Evolutionary conservation across 2,888 invertebrate species (phyloP).

Genomic region (Pandemis heparana): DNA sequence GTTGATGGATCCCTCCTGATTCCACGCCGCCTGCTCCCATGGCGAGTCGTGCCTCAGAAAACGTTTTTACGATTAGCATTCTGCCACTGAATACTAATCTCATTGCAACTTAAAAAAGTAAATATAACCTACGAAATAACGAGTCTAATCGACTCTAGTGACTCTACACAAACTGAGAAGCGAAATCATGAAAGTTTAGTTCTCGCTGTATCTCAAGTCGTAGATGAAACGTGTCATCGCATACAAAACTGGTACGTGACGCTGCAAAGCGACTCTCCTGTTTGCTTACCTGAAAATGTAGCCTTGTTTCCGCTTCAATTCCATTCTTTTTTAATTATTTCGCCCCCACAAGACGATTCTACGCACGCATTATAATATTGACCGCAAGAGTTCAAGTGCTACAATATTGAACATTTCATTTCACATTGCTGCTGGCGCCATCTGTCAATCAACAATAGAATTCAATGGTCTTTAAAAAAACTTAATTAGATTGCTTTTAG

Average conservation of each 20-base stretch:
- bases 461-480: conserved; percentile 78
- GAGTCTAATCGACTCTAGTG: neutral
- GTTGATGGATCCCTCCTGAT: conserved; percentile 82
- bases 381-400: conserved; percentile 54
- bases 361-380: conserved; percentile 45
- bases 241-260: conserved; percentile 58
- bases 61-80: conserved; percentile 63
- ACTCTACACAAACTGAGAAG: conserved; percentile 5
- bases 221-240: conserved; percentile 54
- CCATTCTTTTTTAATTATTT: conserved; percentile 25
- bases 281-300: conserved; percentile 43
- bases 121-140: conserved; percentile 21
- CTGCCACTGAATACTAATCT: conserved; percentile 42
- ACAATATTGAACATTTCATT: conserved; percentile 63
- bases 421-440: conserved; percentile 81
- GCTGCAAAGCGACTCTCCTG: conserved; percentile 51
- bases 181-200: conserved; percentile 12
- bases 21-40: conserved; percentile 57
- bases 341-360: conserved; percentile 42
- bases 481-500: conserved; percentile 83
- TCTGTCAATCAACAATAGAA: conserved; percentile 81
- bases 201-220: conserved; percentile 42
- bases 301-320: conserved; percentile 44
- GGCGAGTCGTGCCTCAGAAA: conserved; percentile 61
- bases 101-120: conserved; percentile 36